phyloP scores from a whole-genome alignment of 2,797 vertebrate species.

The Clarias pachynema region DNA sequence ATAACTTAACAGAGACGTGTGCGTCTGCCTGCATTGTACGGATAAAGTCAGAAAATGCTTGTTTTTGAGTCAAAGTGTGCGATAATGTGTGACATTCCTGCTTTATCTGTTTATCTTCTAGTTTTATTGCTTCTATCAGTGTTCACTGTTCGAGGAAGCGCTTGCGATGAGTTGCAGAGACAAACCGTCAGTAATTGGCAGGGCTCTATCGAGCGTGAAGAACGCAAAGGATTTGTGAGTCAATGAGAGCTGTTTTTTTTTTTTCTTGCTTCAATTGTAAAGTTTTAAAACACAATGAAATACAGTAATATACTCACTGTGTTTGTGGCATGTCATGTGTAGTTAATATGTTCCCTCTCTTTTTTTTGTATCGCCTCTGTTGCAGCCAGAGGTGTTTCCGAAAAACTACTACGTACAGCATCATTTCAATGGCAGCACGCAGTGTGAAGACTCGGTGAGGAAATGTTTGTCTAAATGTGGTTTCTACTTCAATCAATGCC shows the following conservation, averaged over 20 bases:
- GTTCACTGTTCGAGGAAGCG: conserved; percentile 73
- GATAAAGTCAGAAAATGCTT: neutral
- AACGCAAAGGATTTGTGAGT: conserved; percentile 76
- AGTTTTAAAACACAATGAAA: neutral
- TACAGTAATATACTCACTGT: neutral
- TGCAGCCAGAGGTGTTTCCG: conserved; percentile 76
- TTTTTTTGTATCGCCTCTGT: conserved; percentile 12
- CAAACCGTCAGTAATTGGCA: conserved; percentile 69
- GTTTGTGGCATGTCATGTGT: neutral
- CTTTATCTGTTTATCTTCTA: conserved; percentile 56
- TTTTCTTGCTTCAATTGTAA: neutral
- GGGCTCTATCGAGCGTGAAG: conserved; percentile 66
- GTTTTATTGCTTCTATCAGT: conserved; percentile 76
- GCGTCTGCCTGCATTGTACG: neutral
- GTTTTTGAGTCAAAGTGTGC: neutral
- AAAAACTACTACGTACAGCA: conserved; percentile 75
- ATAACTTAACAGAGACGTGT: neutral
- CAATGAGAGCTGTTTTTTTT: neutral
- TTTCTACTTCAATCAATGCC: conserved; percentile 2
- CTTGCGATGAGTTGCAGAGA: conserved; percentile 67
- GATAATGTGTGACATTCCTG: neutral
- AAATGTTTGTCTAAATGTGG: neutral
- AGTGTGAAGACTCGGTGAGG: conserved; percentile 76
- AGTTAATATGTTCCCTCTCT: too few species aligned
- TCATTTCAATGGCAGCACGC: conserved; percentile 70